Conservation (phyloP, 2,113 vertebrate genomes). For the Syngnathus floridae region DNA sequence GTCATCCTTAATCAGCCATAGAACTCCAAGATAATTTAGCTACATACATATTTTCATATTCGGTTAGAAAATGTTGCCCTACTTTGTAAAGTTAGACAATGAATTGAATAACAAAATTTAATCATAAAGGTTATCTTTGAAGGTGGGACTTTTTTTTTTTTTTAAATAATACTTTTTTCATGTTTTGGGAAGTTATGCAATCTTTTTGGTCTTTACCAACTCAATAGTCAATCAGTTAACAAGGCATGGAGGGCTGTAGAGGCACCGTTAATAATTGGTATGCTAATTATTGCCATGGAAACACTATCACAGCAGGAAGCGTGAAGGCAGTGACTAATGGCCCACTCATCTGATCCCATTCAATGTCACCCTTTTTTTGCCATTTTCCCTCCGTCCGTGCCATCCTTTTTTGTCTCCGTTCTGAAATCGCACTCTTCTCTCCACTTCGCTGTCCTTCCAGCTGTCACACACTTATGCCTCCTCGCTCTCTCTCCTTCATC, state of each 20-base stretch:
- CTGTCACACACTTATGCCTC: conserved; percentile 33
- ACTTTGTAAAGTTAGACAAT: not conserved
- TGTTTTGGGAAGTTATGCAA: not conserved
- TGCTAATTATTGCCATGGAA: conserved; percentile 62
- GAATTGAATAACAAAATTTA: not conserved
- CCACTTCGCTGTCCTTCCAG: conserved; percentile 20
- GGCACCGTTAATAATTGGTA: conserved; percentile 55
- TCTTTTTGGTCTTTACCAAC: conserved; percentile 16
- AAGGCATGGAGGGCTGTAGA: conserved; percentile 28
- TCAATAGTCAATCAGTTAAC: conserved; percentile 54
- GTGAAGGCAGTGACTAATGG: conserved; percentile 61
- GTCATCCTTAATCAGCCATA: not conserved
- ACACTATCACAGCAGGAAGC: conserved; percentile 59
- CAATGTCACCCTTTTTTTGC: conserved; percentile 29
- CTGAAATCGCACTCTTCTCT: conserved; percentile 25
- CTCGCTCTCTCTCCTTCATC: conserved; percentile 2
- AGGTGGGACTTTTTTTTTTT: not conserved
- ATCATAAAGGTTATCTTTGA: not conserved
- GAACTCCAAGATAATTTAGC: not conserved
- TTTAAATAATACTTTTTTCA: too few species aligned
- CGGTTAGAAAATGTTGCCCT: not conserved
- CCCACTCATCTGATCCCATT: conserved; percentile 56
- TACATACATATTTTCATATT: not conserved
- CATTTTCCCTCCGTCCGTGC: not conserved
- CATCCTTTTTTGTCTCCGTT: conserved; percentile 13